These are phyloP conservation scores for Sisor rabdophorus DNA, from an alignment of 2,113 vertebrate genomes.

Conservation along the genomic window DNA sequence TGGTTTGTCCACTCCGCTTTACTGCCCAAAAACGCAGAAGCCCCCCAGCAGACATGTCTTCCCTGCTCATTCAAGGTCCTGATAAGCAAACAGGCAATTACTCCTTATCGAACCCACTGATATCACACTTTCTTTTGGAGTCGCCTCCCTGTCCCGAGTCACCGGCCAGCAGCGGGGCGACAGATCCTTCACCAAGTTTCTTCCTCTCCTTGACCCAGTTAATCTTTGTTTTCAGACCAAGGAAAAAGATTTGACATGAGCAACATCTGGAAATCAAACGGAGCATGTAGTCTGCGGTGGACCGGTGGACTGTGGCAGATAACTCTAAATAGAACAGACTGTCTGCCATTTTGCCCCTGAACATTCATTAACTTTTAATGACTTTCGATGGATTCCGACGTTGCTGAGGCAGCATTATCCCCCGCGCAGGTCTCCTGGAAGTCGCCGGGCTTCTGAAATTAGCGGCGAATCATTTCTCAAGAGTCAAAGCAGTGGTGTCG, in stretches of 20 bases:
- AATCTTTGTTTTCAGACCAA: constrained; percentile 29
- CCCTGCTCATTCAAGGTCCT: constrained; percentile 41
- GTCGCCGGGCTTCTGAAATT: constrained; percentile 14
- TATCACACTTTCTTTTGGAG: constrained; percentile 10
- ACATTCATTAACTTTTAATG: constrained; percentile 42
- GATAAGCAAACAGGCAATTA: constrained; percentile 53
- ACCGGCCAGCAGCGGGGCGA: constrained; percentile 29
- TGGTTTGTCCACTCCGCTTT: constrained; percentile 35
- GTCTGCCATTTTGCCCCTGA: constrained; percentile 32
- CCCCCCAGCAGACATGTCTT: constrained; percentile 23
- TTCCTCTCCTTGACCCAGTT: constrained; percentile 51
- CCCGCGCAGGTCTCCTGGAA: constrained; percentile 26
- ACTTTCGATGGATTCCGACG: constrained; percentile 27
- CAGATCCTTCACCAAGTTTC: neutral
- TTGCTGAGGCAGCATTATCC: constrained; percentile 54
- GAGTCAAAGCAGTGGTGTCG: constrained; percentile 41
- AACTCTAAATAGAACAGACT: constrained; percentile 26
- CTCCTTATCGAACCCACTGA: constrained; percentile 21
- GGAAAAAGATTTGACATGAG: constrained; percentile 13
- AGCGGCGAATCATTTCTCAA: constrained; percentile 53
- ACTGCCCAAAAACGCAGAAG: constrained; percentile 20
- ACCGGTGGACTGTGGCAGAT: constrained; percentile 14
- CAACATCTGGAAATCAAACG: constrained; percentile 27
- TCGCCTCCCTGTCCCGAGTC: constrained; percentile 33
- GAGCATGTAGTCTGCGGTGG: constrained; percentile 24